Base-by-base conservation (phyloP, 2,113 vertebrate species). In the Ochotona curzoniae region DNA sequence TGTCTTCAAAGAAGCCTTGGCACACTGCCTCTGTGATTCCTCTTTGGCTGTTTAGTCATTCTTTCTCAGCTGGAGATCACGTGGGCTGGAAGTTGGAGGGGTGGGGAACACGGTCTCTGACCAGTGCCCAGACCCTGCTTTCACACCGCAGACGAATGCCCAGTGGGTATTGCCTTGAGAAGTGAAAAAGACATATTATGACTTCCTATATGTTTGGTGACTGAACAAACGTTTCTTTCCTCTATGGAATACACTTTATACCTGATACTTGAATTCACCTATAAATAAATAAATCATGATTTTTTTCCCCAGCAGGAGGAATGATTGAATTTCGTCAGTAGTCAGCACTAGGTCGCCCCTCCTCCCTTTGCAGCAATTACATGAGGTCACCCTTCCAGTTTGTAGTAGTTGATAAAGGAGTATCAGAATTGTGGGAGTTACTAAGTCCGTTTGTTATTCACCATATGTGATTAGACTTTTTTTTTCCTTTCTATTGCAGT, bases 1-100 rank as follows among this genome's bases (percentile, higher is more conserved):
- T 54, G 2, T 81, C 49, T 70, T 69, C 28, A n/a, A 15, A 71
- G 78, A 49, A 78, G 4, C 28, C 25, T 90, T 79, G 32, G 60
- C 15, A 67, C 69, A 75, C 11, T 25, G 32, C 69, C 57, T 74
- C 75, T 91, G 60, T 90, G 38, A 84, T 95, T 97, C 93, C 93
- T 88, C 87, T 93, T 83, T 86, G 94, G 60, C 57, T 71, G 49
- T 89, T 93, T 61, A 85, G 78, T 85, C 63, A 74, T 91, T 93
- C 74, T 81, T 78, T 76, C 54, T 61, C n/a, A 69, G 63, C 26
- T 61, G 80, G 83, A 12, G 80, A 78, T 96, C 93, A 95, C 84
- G 88, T 85, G 94, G 35, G 54, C n/a, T 91, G 90, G 70, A 75
- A 70, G 61, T 90, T 86, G 30, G 2, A 23, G n/a, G 57, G 57